Percentiles rank a stretch among this genome's conserved stretches.
phyloP scores from a whole-genome alignment of 2,113 vertebrate species.

The Australoheros scitulus region DNA sequence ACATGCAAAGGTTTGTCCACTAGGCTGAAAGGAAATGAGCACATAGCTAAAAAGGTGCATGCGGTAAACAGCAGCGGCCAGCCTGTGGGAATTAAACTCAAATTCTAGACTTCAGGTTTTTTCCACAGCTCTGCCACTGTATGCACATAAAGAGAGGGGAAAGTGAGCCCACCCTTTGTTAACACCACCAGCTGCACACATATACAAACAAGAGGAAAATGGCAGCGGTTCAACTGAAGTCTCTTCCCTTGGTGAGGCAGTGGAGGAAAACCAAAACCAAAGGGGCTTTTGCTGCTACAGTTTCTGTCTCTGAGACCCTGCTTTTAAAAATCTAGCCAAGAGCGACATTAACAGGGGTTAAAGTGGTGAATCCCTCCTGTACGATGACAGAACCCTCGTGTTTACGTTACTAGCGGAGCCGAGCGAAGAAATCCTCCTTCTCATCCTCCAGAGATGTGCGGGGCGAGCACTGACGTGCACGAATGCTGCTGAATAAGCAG shows the following conservation, averaged over 20 bases:
- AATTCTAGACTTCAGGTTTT: constrained; percentile 1
- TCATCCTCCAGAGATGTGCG: constrained; percentile 44
- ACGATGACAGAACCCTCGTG: neutral
- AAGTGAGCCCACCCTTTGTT: constrained; percentile 40
- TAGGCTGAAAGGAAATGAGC: neutral
- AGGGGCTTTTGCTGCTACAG: neutral
- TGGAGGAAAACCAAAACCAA: constrained; percentile 33
- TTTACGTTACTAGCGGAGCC: neutral
- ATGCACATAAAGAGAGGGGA: neutral
- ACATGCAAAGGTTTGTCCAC: neutral
- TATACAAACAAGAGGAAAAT: constrained; percentile 56
- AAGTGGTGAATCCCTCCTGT: neutral
- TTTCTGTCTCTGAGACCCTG: neutral
- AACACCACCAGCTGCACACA: constrained; percentile 63
- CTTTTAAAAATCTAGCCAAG: neutral
- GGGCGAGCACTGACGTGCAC: constrained; percentile 31
- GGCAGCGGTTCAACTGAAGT: constrained; percentile 36
- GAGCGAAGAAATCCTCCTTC: constrained; percentile 51
- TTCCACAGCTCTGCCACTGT: constrained; percentile 21
- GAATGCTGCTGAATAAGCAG: constrained; percentile 46
- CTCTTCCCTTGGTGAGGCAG: constrained; percentile 30
- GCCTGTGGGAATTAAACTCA: constrained; percentile 4
- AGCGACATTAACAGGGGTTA: neutral
- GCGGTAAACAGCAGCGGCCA: neutral
- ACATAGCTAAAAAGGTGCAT: neutral